Evolutionary conservation across 2,888 invertebrate species (phyloP).

Genomic region (Dasypolia templi): DNA sequence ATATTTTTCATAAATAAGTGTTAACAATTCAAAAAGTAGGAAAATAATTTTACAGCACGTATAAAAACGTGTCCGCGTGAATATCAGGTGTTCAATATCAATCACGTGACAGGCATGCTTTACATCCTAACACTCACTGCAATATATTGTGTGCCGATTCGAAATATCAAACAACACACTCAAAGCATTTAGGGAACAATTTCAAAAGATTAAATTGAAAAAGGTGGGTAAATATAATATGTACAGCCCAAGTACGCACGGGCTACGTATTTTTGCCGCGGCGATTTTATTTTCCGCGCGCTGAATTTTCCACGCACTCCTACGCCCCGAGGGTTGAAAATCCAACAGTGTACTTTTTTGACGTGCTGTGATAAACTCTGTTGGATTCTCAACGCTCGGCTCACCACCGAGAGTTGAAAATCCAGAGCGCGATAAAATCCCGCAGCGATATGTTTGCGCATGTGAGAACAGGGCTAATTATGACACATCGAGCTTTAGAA

Average conservation of each 20-base stretch:
- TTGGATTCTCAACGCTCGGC: neutral
- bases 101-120: conserved; percentile 27
- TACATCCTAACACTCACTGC: conserved; percentile 30
- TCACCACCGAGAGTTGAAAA: neutral
- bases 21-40: conserved; percentile 70
- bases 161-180: conserved; percentile 53
- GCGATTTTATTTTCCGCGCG: neutral
- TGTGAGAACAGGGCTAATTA: neutral
- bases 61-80: conserved; percentile 55
- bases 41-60: conserved; percentile 63
- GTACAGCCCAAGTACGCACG: neutral
- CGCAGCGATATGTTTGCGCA: neutral
- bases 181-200: conserved; percentile 38
- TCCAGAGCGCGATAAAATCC: neutral
- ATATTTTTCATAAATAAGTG: conserved; percentile 70
- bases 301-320: neutral
- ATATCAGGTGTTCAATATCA: conserved; percentile 62
- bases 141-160: conserved; percentile 46
- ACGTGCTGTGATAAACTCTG: neutral
- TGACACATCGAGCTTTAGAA: neutral
- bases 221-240: conserved; percentile 52
- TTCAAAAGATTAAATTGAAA: conserved; percentile 37
- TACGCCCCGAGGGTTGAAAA: neutral
- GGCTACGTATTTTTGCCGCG: neutral
- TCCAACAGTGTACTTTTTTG: neutral